Evolutionary conservation across 2,888 invertebrate genomes (phyloP).

Genomic region (Timema cristinae): DNA sequence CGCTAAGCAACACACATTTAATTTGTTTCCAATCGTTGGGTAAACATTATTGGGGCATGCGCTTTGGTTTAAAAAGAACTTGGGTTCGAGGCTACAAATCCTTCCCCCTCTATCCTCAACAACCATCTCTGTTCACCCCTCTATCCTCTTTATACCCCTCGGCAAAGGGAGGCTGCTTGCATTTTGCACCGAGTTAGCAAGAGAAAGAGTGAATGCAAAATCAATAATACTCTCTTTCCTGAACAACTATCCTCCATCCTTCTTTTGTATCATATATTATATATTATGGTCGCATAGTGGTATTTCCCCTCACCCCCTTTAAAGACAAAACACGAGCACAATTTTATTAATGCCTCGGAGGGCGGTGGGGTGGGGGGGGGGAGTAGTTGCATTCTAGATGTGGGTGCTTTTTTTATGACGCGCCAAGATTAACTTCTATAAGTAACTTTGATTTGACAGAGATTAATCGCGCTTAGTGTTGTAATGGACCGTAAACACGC

Average conservation of each 20-base stretch:
- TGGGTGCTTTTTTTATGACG: too few species aligned
- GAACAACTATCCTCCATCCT: slow-evolving; percentile 16
- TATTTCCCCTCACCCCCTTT: too few species aligned
- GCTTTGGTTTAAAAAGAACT: background rate
- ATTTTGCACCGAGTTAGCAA: slow-evolving; percentile 20
- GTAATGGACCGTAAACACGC: too few species aligned
- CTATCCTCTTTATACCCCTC: background rate
- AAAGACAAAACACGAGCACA: background rate
- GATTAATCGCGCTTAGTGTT: too few species aligned
- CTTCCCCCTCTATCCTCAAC: slow-evolving; percentile 10
- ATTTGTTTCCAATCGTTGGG: too few species aligned
- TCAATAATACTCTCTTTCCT: slow-evolving; percentile 27
- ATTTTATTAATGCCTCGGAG: slow-evolving; percentile 7
- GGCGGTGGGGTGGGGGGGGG: background rate
- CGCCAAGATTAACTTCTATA: too few species aligned
- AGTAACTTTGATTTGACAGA: too few species aligned
- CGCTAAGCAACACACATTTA: too few species aligned
- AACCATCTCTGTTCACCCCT: background rate
- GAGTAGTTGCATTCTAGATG: too few species aligned
- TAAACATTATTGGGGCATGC: background rate
- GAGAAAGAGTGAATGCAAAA: slow-evolving; percentile 20
- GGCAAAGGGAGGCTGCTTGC: slow-evolving; percentile 11
- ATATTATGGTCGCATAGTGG: background rate
- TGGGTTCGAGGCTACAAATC: background rate
- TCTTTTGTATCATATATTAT: background rate